Base-by-base conservation (phyloP, 2,888 invertebrate species). In the Diachrysia chrysitis region DNA sequence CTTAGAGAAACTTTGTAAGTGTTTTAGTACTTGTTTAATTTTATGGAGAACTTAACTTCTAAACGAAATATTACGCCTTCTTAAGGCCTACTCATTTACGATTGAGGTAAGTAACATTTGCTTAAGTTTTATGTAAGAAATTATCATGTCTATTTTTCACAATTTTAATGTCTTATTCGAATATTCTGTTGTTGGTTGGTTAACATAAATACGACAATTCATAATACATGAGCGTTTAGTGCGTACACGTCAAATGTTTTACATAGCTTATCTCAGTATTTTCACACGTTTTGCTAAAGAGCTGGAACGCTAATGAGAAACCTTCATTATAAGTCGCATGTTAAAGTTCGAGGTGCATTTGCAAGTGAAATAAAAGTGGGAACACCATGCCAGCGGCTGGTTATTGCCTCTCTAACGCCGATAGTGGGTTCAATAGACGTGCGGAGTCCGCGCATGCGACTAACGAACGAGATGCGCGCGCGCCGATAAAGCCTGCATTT, bases 391-490 rank as follows among this genome's bases (percentile, higher is more conserved):
- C 77, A 73, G 48, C 73, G 79, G 76, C 77, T 77, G 74, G 83
- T 79, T 81, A 90, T 91, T 89, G 87, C 84, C 81, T 84, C 89
- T 93, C 94, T 94, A 94, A 94, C 90, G 89, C 92, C 88, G 89
- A 91, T 91, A 89, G 89, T 79, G 90, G 84, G 93, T 93, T 94
- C 94, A 94, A 93, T 90, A 93, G 88, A 85, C 93, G 85, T 79
- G 76, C 79, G 81, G 83, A 70, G 78, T 75, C 63, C 58, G 90
- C 89, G 87, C 88, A 87, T 83, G 88, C 88, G 84, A 79, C 93
- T 94, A 94, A 94, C 93, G 93, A 94, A 93, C 91, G 85, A 90
- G 94, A 94, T 94, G 89, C 88, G 86, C 90, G 78, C 83, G 85
- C 84, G 79, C 83, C 85, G 94, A 95, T 94, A 94, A 90, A 88